Conservation (phyloP, 2,888 invertebrate species). For the Macrophya alboannulata region DNA sequence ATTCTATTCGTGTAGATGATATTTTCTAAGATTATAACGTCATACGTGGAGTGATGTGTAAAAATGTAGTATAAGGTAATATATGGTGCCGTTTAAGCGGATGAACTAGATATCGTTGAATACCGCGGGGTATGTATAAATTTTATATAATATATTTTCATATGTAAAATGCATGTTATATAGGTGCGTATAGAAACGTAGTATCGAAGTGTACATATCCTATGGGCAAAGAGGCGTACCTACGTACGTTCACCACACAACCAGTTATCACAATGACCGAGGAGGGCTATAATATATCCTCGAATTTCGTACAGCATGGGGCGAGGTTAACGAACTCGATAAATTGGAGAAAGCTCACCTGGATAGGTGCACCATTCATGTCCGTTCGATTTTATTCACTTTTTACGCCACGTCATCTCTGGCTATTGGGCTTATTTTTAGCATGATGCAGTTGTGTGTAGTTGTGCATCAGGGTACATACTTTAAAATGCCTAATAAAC, state of each 20-base stretch:
- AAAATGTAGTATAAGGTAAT: neutral
- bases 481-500: neutral
- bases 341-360: constrained; percentile 58
- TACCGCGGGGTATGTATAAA: neutral
- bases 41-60: neutral
- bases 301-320: constrained; percentile 52
- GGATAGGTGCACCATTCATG: constrained; percentile 56
- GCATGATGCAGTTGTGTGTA: neutral
- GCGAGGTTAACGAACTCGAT: constrained; percentile 56
- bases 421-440: constrained; percentile 20
- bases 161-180: constrained; percentile 52
- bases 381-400: constrained; percentile 47
- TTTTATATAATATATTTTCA: neutral
- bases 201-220: neutral
- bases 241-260: constrained; percentile 47
- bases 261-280: constrained; percentile 56
- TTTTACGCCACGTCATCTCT: constrained; percentile 46
- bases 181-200: constrained; percentile 3
- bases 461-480: neutral
- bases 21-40: neutral
- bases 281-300: constrained; percentile 41
- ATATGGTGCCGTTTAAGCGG: neutral
- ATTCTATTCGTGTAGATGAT: neutral
- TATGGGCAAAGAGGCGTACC: constrained; percentile 9
- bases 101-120: constrained; percentile 5